Percentiles rank a stretch among this genome's conserved stretches.
These are phyloP conservation scores for Gallinago jamesoni DNA, from an alignment of 2,113 vertebrate genomes.

Conservation along the genomic window DNA sequence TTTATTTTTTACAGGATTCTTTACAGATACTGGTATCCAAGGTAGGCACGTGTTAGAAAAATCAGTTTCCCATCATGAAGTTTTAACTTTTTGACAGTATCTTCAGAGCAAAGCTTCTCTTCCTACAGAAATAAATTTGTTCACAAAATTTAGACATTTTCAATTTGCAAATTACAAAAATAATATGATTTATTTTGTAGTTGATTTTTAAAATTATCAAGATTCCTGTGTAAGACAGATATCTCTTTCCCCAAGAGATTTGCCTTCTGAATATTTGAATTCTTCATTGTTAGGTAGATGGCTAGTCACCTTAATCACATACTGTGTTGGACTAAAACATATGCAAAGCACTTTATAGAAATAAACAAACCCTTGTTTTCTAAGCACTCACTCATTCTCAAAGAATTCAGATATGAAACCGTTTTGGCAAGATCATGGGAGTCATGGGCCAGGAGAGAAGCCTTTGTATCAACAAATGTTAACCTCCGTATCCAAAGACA, in stretches of 20 bases:
- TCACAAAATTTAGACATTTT: neutral
- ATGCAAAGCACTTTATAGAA: neutral
- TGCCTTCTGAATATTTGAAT: neutral
- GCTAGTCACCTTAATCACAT: neutral
- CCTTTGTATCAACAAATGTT: neutral
- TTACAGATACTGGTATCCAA: neutral
- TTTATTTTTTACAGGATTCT: neutral
- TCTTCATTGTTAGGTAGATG: neutral
- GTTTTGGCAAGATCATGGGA: neutral
- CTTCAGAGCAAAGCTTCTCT: neutral
- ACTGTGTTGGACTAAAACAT: neutral
- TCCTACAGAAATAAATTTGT: neutral
- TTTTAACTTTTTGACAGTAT: neutral
- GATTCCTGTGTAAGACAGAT: neutral
- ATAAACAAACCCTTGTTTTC: neutral
- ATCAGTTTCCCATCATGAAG: neutral
- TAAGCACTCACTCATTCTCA: neutral
- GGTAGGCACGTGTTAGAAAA: neutral
- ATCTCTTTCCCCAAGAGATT: neutral
- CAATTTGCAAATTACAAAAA: neutral
- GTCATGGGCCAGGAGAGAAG: neutral
- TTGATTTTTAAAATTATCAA: neutral
- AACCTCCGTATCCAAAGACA: neutral
- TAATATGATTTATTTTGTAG: neutral
- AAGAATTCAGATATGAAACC: neutral